A percentile compares a stretch with the other conserved stretches of the same genome.
phyloP scores from a whole-genome alignment of 2,888 invertebrate species.

The Torymus texanus region DNA sequence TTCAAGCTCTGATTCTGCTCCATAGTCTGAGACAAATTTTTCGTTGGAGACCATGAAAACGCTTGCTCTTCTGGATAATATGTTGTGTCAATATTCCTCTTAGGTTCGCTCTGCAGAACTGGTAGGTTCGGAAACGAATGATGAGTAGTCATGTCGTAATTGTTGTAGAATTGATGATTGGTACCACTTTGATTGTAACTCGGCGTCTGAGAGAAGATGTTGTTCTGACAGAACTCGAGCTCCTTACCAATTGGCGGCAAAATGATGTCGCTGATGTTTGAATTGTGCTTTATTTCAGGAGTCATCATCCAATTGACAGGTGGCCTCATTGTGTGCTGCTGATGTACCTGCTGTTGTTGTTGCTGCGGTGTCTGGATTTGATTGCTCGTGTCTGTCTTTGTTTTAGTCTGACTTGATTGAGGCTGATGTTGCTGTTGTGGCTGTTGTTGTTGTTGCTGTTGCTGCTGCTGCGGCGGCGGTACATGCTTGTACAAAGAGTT shows the following conservation, averaged over 20 bases:
- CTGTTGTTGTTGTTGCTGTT: conserved; percentile 62
- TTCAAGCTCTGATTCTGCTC: conserved; percentile 68
- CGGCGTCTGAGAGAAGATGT: conserved; percentile 70
- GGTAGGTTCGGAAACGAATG: conserved; percentile 71
- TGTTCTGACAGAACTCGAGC: conserved; percentile 73
- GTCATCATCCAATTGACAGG: conserved; percentile 82
- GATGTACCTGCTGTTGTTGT: conserved; percentile 67
- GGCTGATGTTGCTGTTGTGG: conserved; percentile 63
- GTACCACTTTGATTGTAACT: conserved; percentile 69
- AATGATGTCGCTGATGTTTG: conserved; percentile 74
- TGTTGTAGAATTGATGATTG: conserved; percentile 73
- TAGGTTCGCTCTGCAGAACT: conserved; percentile 68
- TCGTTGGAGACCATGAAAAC: conserved; percentile 79
- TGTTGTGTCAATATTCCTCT: conserved; percentile 62
- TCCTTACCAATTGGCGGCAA: conserved; percentile 75
- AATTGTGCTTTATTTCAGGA: conserved; percentile 75
- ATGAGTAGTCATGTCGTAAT: conserved; percentile 70
- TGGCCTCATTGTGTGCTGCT: conserved; percentile 72
- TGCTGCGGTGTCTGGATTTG: conserved; percentile 57
- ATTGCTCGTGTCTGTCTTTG: conserved; percentile 20
- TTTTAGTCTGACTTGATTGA: conserved; percentile 56
- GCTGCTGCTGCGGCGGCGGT: too few species aligned
- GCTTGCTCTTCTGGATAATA: conserved; percentile 76
- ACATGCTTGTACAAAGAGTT: conserved; percentile 59
- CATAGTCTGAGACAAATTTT: conserved; percentile 74